Evolutionary conservation across 2,797 vertebrate species (phyloP).

Genomic region (Nyctalus aviator): DNA sequence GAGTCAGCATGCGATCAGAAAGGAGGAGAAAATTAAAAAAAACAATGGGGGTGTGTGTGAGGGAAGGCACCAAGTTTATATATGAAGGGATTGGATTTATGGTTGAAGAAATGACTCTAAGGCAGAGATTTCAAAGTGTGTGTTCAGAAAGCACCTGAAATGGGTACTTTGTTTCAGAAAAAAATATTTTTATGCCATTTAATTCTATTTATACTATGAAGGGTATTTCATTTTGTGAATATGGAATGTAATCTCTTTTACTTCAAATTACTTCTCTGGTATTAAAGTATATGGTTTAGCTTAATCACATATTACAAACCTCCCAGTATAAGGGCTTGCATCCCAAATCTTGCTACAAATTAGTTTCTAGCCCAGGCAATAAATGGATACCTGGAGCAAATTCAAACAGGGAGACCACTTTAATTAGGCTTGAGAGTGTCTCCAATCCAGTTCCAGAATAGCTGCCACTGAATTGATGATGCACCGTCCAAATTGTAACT

Average conservation of each 20-base stretch:
- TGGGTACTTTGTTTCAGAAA: conserved; percentile 53
- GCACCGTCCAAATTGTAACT: conserved; percentile 61
- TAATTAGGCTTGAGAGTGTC: conserved; percentile 85
- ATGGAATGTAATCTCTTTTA: conserved; percentile 67
- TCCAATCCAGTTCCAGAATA: conserved; percentile 82
- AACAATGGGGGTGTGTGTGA: neutral
- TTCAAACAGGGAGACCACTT: conserved; percentile 86
- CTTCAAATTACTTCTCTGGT: conserved; percentile 71
- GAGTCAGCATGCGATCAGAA: neutral
- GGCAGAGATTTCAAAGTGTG: neutral
- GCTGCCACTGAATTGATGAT: conserved; percentile 75
- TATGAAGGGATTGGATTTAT: neutral
- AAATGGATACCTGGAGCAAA: conserved; percentile 87
- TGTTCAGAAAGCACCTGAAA: conserved; percentile 15
- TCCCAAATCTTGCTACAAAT: conserved; percentile 73
- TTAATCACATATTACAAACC: conserved; percentile 77
- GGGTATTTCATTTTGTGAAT: conserved; percentile 65
- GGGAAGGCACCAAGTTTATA: neutral
- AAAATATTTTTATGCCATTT: conserved; percentile 59
- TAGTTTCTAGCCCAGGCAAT: conserved; percentile 82
- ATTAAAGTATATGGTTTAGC: conserved; percentile 74
- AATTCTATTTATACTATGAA: conserved; percentile 66
- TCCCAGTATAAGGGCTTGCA: conserved; percentile 44
- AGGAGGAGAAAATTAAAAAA: neutral
- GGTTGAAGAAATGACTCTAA: conserved; percentile 19